Evolutionary conservation across 1,140 invertebrate species (phyloP).

Genomic region (Drosophila bocki): DNA sequence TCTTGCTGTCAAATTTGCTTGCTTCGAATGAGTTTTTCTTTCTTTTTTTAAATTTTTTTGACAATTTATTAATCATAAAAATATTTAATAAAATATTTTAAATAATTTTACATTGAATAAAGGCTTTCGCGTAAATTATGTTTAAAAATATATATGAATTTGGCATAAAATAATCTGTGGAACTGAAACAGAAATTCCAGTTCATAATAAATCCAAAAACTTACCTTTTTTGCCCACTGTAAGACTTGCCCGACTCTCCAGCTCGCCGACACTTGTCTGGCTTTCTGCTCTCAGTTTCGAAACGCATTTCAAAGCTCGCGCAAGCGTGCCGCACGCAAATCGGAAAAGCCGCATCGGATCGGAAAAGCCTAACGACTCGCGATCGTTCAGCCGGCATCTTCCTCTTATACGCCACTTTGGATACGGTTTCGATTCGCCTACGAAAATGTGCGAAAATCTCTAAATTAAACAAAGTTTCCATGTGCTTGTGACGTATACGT

Average conservation of each 20-base stretch:
- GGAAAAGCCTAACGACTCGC: slow-evolving; percentile 23
- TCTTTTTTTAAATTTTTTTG: too few relatives aligned
- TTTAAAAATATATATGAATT: too few relatives aligned
- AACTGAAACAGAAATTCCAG: too few relatives aligned
- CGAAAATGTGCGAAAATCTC: slow-evolving; percentile 50
- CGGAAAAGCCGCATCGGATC: slow-evolving; percentile 14
- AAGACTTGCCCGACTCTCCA: slow-evolving; percentile 25
- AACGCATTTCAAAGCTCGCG: slow-evolving; percentile 69
- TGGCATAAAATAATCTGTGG: too few relatives aligned
- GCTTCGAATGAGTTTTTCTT: too few relatives aligned
- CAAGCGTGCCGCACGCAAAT: slow-evolving; percentile 38
- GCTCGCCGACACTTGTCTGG: slow-evolving; percentile 64
- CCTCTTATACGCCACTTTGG: slow-evolving; percentile 44
- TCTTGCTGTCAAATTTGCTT: too few relatives aligned
- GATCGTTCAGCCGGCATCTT: slow-evolving; percentile 42
- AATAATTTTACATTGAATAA: too few relatives aligned
- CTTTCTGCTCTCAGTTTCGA: slow-evolving; percentile 68
- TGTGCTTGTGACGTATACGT: slow-evolving; percentile 48
- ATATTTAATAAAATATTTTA: too few relatives aligned
- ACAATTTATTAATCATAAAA: too few relatives aligned
- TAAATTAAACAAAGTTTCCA: slow-evolving; percentile 41
- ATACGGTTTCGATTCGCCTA: slow-evolving; percentile 66
- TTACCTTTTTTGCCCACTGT: neutral
- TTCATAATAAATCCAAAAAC: neutral
- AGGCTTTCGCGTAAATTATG: too few relatives aligned